Percentiles rank a stretch among this genome's conserved stretches.
Evolutionary conservation across 1,140 invertebrate species (phyloP).

Genomic region (Drosophila mauritiana): DNA sequence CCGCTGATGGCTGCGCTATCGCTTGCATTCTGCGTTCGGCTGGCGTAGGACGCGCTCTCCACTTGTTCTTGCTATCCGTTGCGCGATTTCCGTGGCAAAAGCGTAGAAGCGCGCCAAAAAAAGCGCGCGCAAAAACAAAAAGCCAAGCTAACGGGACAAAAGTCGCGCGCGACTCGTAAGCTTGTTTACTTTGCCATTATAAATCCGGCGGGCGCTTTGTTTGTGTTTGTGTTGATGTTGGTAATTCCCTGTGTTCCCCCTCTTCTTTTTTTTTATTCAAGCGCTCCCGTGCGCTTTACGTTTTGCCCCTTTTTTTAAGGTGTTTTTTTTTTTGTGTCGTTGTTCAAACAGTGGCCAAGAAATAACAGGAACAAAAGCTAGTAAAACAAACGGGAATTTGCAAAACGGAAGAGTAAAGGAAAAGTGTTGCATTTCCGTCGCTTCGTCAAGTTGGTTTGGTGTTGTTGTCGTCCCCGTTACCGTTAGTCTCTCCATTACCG

Average conservation of each 20-base stretch:
- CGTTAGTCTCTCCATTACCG: slow-evolving; percentile 32
- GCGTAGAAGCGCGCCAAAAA: slow-evolving; percentile 44
- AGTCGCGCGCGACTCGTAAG: slow-evolving; percentile 64
- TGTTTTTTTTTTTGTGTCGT: slow-evolving; percentile 30
- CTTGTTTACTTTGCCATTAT: slow-evolving; percentile 78
- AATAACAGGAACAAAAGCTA: slow-evolving; percentile 47
- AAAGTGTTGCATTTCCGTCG: slow-evolving; percentile 78
- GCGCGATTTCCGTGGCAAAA: background rate
- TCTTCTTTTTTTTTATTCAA: slow-evolving; percentile 4
- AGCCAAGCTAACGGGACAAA: slow-evolving; percentile 40
- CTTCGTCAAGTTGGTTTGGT: slow-evolving; percentile 9
- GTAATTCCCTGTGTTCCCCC: slow-evolving; percentile 35
- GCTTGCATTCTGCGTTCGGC: slow-evolving; percentile 75
- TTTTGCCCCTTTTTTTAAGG: slow-evolving; percentile 26
- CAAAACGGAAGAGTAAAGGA: slow-evolving; percentile 64
- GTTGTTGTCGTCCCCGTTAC: slow-evolving; percentile 16
- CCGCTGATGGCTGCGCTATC: slow-evolving; percentile 23
- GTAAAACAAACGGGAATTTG: slow-evolving; percentile 57
- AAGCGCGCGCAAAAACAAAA: slow-evolving; percentile 75
- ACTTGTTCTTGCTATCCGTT: background rate
- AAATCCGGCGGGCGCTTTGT: slow-evolving; percentile 66
- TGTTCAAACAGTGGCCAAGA: slow-evolving; percentile 56
- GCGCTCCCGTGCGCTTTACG: slow-evolving; percentile 11
- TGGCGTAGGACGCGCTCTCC: slow-evolving; percentile 61
- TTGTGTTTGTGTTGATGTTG: slow-evolving; percentile 72